phyloP scores from a whole-genome alignment of 1,140 invertebrate species.

The Tenebrio molitor region DNA sequence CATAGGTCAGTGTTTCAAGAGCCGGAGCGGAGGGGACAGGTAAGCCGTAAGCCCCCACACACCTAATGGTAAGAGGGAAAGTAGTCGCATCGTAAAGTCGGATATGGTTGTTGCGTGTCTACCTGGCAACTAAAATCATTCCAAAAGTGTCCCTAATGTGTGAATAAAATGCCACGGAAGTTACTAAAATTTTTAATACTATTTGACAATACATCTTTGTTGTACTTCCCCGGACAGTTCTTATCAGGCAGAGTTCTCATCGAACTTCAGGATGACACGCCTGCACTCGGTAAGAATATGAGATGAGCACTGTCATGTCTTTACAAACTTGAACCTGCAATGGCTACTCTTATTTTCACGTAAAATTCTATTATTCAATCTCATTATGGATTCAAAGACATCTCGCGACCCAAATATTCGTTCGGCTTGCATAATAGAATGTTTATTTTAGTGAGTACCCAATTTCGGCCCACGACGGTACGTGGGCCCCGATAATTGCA shows the following conservation, averaged over 20 bases:
- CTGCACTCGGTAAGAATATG: conserved; percentile 79
- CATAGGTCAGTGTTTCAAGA: conserved; percentile 27
- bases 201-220: conserved; percentile 92
- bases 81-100: conserved; percentile 46
- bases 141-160: conserved; percentile 16
- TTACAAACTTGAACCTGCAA: conserved; percentile 36
- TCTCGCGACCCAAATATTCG: conserved; percentile 32
- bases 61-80: conserved; percentile 52
- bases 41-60: conserved; percentile 41
- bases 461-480: conserved; percentile 11
- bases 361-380: conserved; percentile 43
- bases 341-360: conserved; percentile 33
- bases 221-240: conserved; percentile 94
- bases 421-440: conserved; percentile 17
- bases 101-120: conserved; percentile 48
- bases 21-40: conserved; percentile 26
- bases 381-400: conserved; percentile 42
- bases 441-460: conserved; percentile 20
- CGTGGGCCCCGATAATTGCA: no score
- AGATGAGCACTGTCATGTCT: conserved; percentile 51
- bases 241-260: conserved; percentile 91
- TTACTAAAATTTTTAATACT: conserved; percentile 93
- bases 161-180: conserved; percentile 82
- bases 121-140: conserved; percentile 32
- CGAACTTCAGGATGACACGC: conserved; percentile 93